Percentiles rank a stretch among this genome's conserved stretches.
Evolutionary conservation across 2,113 vertebrate genomes (phyloP).

Genomic region (Scytalopus superciliaris): DNA sequence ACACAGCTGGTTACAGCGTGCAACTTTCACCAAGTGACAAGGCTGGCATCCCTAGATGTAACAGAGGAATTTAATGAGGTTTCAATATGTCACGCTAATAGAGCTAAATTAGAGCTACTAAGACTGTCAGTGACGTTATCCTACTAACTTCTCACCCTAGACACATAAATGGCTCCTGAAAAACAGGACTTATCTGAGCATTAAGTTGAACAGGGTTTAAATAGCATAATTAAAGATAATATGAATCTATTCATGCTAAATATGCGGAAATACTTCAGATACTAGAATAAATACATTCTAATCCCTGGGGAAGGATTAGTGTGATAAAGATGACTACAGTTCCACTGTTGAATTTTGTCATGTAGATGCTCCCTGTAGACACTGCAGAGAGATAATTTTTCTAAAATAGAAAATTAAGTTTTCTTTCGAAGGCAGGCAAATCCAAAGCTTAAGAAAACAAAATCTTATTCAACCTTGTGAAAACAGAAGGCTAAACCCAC

Average conservation of each 20-base stretch:
- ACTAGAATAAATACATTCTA: slow-evolving; percentile 49
- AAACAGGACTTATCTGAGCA: slow-evolving; percentile 22
- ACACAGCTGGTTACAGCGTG: background rate
- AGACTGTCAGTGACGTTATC: slow-evolving; percentile 24
- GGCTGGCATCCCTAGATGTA: background rate
- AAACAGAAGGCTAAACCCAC: slow-evolving; percentile 21
- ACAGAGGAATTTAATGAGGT: slow-evolving; percentile 38
- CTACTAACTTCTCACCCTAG: slow-evolving; percentile 21
- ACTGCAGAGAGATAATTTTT: slow-evolving; percentile 45
- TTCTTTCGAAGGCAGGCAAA: slow-evolving; percentile 39
- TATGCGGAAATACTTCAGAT: slow-evolving; percentile 50
- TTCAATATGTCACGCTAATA: slow-evolving; percentile 28
- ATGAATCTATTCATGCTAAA: slow-evolving; percentile 38
- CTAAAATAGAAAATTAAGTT: slow-evolving; percentile 50
- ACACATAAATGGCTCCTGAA: slow-evolving; percentile 25
- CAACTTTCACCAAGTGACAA: background rate
- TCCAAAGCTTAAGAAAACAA: slow-evolving; percentile 55
- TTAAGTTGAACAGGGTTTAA: slow-evolving; percentile 42
- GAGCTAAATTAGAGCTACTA: slow-evolving; percentile 13
- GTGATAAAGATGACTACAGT: slow-evolving; percentile 47
- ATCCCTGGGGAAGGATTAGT: slow-evolving; percentile 49
- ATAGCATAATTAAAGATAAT: slow-evolving; percentile 58
- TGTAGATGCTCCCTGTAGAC: slow-evolving; percentile 37
- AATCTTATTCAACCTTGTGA: slow-evolving; percentile 24
- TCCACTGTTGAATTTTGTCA: slow-evolving; percentile 45